Base-by-base conservation (phyloP, 1,140 invertebrate species). In the Cydia splendana region DNA sequence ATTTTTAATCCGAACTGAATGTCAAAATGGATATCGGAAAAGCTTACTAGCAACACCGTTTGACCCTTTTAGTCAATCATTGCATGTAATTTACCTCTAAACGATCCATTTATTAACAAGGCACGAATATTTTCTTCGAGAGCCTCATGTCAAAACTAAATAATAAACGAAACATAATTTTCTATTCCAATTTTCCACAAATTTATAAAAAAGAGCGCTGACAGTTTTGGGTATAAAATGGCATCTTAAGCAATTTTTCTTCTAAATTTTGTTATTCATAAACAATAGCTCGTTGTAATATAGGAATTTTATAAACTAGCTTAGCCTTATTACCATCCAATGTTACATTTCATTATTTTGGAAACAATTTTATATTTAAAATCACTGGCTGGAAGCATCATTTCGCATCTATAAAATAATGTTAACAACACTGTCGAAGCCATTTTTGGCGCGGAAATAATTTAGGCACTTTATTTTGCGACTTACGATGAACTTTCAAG, bases 31-130 rank as follows among this genome's bases (percentile, higher is more conserved):
- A 57, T 13, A 7, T 18, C 53, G 3, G 4, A 48, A 57, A 57
- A 20, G 6, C 6, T 57, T 57, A 57, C 7, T 57, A 57, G 45
- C 53, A 9, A 18, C 15, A 51, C 48, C 7, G 3, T 48, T 48
- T 48, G 0, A 48, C 51, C 4, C 3, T 53, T 53, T n/a, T 53
- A 53, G 45, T 48, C 13, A 10, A 24, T 62, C 3, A 18, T 71
- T 71, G 67, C 34, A 42, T 38, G 2, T 71, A 71, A 38, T 71
- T 71, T 42, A 71, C 18, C n/a, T 42, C 67, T 71, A 71, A n/a
- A 38, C 5, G 30, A 38, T 38, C 57, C 18, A 67, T 5, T 28
- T 69, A 20, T 71, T 38, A 69, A 18, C 65, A 71, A 71, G 34
- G 34, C 34, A 71, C 34, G 34, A 71, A 71, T 71, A n/a, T 18